A percentile compares a stretch with the other conserved stretches of the same genome.
Evolutionary conservation across 2,113 vertebrate genomes (phyloP).

Genomic region (Phoxinus phoxinus): DNA sequence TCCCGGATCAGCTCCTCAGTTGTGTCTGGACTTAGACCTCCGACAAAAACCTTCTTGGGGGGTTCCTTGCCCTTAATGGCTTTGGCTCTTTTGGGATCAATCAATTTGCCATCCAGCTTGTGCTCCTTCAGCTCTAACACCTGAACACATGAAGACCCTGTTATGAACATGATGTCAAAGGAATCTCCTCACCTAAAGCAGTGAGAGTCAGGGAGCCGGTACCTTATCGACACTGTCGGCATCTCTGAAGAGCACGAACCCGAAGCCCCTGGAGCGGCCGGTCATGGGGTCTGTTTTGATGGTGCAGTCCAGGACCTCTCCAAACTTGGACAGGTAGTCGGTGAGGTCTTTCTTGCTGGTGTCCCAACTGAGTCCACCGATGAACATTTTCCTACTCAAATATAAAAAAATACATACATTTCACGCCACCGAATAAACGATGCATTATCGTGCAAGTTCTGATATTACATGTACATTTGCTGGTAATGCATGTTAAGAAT

Average conservation of each 20-base stretch:
- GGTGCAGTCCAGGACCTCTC: conserved; percentile 89
- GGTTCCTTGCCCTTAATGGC: conserved; percentile 88
- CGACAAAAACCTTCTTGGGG: conserved; percentile 89
- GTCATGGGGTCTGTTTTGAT: conserved; percentile 90
- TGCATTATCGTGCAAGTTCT: not conserved
- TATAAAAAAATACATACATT: not conserved
- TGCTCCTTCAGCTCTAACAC: conserved; percentile 89
- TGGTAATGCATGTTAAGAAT: not conserved
- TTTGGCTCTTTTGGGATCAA: conserved; percentile 89
- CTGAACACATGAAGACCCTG: conserved; percentile 63
- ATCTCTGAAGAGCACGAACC: conserved; percentile 89
- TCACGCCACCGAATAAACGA: not conserved
- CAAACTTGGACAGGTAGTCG: conserved; percentile 88
- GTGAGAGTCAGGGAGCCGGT: conserved; percentile 19
- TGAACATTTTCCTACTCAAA: conserved; percentile 86
- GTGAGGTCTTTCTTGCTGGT: conserved; percentile 91
- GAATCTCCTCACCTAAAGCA: not conserved
- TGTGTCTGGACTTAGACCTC: conserved; percentile 87
- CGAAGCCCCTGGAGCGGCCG: conserved; percentile 86
- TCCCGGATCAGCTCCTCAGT: conserved; percentile 89
- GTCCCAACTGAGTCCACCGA: conserved; percentile 91
- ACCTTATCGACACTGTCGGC: conserved; percentile 88
- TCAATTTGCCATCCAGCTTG: conserved; percentile 87
- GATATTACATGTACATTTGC: not conserved
- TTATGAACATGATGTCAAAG: not conserved